These are phyloP conservation scores for Centropus unirufus DNA, from an alignment of 2,113 vertebrate species.

Conservation along the genomic window DNA sequence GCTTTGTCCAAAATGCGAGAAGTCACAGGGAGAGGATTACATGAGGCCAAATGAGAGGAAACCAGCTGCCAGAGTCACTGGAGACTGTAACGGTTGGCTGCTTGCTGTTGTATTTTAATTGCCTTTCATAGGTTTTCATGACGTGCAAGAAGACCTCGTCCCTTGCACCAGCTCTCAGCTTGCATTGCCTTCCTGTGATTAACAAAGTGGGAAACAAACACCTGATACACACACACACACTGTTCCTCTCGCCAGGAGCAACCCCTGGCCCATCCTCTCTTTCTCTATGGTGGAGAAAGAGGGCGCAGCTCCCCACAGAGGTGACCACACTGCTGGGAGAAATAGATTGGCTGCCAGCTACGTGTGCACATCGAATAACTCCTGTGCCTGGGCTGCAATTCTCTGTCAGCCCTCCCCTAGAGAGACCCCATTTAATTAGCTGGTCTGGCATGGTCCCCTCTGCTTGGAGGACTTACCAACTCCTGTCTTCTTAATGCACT, in stretches of 20 bases:
- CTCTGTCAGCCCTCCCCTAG: background rate
- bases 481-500: background rate
- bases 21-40: background rate
- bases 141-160: background rate
- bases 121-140: slow-evolving; percentile 19
- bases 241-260: slow-evolving; percentile 30
- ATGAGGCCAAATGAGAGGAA: background rate
- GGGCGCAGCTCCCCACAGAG: background rate
- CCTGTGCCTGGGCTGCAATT: background rate
- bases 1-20: background rate
- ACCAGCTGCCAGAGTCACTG: background rate
- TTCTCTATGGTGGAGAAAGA: background rate
- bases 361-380: background rate
- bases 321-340: background rate
- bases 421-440: background rate
- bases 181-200: slow-evolving; percentile 39
- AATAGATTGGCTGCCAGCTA: background rate
- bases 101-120: slow-evolving; percentile 63
- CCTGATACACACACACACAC: background rate
- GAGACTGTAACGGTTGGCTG: background rate
- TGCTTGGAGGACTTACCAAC: background rate
- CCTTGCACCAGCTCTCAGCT: background rate
- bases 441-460: background rate
- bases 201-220: slow-evolving; percentile 55
- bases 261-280: slow-evolving; percentile 20